phyloP scores from a whole-genome alignment of 2,113 vertebrate species.

The Litocranius walleri region DNA sequence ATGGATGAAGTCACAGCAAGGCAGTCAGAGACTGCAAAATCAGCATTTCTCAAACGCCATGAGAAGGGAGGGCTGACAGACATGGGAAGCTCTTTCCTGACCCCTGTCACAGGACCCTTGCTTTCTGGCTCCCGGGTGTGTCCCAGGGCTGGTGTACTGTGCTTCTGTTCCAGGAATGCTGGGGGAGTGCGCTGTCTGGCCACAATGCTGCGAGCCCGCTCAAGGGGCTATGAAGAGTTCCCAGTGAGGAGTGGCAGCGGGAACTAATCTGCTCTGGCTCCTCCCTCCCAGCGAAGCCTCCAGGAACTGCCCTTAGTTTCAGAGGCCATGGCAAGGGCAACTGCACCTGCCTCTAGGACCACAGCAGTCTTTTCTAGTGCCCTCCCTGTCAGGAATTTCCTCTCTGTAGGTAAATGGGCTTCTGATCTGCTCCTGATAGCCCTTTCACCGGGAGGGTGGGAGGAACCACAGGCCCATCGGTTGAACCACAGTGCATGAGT shows the following conservation, averaged over 20 bases:
- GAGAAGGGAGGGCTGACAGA: not conserved
- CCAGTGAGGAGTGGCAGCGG: not conserved
- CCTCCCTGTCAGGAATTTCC: not conserved
- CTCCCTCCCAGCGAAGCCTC: not conserved
- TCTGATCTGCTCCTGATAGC: not conserved
- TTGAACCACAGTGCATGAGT: not conserved
- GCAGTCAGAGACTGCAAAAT: not conserved
- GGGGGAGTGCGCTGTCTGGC: not conserved
- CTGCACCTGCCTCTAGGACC: not conserved
- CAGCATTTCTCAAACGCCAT: not conserved
- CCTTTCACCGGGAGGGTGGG: not conserved
- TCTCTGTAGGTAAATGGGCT: not conserved
- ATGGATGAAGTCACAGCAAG: not conserved
- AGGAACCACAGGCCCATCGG: not conserved
- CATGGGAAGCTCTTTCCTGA: not conserved
- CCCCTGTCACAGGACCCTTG: not conserved
- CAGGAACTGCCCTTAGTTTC: not conserved
- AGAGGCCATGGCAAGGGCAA: not conserved
- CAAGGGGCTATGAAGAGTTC: not conserved
- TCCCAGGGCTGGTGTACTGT: not conserved
- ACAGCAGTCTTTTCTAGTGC: not conserved
- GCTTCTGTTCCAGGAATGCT: not conserved
- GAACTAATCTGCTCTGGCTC: not conserved
- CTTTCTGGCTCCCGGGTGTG: not conserved
- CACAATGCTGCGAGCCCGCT: not conserved